Evolutionary conservation across 2,113 vertebrate genomes (phyloP).

Genomic region (Pantherophis guttatus): DNA sequence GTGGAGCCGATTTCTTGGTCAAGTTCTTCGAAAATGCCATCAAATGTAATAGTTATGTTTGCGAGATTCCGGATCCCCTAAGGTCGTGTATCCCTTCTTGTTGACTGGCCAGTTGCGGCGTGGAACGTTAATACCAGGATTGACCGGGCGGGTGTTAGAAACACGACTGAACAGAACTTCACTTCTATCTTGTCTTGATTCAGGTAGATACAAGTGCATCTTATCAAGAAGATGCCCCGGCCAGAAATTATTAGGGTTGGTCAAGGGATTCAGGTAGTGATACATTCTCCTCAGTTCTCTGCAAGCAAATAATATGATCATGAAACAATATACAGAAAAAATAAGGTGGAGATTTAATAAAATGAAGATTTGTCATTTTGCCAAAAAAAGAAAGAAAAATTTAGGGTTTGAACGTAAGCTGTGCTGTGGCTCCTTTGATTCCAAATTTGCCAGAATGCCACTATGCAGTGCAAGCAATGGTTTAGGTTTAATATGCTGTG

Average conservation of each 20-base stretch:
- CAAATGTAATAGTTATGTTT: conserved; percentile 42
- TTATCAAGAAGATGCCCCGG: conserved; percentile 65
- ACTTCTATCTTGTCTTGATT: neutral
- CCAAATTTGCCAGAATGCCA: neutral
- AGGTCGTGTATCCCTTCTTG: conserved; percentile 8
- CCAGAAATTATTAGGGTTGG: conserved; percentile 62
- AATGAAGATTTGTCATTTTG: neutral
- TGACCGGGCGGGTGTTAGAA: neutral
- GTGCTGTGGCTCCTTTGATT: neutral
- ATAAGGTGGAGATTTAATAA: neutral
- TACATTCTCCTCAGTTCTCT: conserved; percentile 47
- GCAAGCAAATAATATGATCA: neutral
- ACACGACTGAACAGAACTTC: conserved; percentile 46
- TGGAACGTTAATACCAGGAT: conserved; percentile 24
- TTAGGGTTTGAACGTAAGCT: neutral
- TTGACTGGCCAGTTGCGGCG: conserved; percentile 40
- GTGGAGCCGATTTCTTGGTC: neutral
- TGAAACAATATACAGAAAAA: neutral
- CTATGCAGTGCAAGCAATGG: neutral
- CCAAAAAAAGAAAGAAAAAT: neutral
- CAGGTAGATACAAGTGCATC: conserved; percentile 42
- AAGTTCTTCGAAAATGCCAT: neutral
- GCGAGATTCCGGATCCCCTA: conserved; percentile 10
- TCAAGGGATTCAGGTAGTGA: neutral
- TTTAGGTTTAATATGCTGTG: neutral